Base-by-base conservation (phyloP, 2,113 vertebrate genomes). In the Spermophilus dauricus region DNA sequence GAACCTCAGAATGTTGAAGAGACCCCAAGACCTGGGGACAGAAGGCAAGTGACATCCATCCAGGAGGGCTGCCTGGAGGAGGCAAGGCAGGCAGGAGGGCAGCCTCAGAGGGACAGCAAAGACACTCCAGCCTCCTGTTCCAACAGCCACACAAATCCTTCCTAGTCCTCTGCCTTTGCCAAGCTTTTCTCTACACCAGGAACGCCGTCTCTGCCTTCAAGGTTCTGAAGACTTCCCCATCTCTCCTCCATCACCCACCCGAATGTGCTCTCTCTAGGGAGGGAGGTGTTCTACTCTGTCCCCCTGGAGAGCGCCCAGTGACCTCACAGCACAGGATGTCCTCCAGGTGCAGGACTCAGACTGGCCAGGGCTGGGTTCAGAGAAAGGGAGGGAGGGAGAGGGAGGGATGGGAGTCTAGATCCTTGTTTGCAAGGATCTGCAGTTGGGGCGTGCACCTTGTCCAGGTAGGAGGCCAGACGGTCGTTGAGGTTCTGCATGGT, bases 401-500 rank as follows among this genome's bases (percentile, higher is more conserved):
- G 65, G 1, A 26, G 58, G 56, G 45, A 30, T 10, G 42, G 65
- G 51, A 24, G 16, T 24, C 45, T 48, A 14, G n/a, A 39, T 18
- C 1, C 32, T 45, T 12, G 76, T 48, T 45, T 20, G 1, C 85
- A 77, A 69, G 58, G 51, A 9, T 53, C 51, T 67, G 24, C 10
- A 53, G 34, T 6, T 18, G 61, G 97, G 78, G 98, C 98, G 0
- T 97, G 98, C 89, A 99, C 99, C 93, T 98, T 99, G 88, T 99
- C 99, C 98, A 99, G 98, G 98, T 99, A 99, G 94, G 53, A 51
- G 28, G 98, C 98, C 98, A 99, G 98, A 28, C 98, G 99, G 98
- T 98, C 98, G 4, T 99, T 99, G 96, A 99, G 98, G 99, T 98
- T 98, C 97, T 99, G 98, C 99, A 99, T 99, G 73, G 98, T 99